A percentile compares a stretch with the other conserved stretches of the same genome.
These are phyloP conservation scores for Lutjanus campechanus DNA, from an alignment of 2,797 vertebrate genomes.

Conservation along the genomic window DNA sequence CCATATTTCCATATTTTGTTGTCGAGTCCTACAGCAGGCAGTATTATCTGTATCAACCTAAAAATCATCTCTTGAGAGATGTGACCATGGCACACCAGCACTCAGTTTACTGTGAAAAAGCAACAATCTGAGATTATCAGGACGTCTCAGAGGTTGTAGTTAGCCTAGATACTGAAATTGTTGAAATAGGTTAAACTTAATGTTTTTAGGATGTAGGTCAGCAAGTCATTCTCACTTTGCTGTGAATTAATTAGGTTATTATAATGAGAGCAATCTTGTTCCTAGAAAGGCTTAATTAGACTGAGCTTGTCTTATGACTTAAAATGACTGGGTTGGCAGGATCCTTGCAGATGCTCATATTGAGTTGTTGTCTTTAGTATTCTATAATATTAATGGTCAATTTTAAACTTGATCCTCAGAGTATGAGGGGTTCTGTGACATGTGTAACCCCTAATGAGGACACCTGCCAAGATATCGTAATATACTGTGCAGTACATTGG, in stretches of 20 bases:
- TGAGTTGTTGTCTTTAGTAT: neutral
- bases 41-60: neutral
- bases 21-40: neutral
- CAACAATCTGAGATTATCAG: neutral
- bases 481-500: neutral
- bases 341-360: neutral
- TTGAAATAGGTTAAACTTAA: neutral
- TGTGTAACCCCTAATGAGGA: neutral
- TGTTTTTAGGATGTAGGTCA: conserved; percentile 9
- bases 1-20: neutral
- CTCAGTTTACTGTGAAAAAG: no score
- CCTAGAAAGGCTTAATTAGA: neutral
- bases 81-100: neutral
- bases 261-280: neutral
- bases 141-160: neutral
- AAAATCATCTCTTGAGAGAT: neutral
- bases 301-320: neutral
- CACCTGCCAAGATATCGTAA: neutral
- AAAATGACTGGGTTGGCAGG: neutral
- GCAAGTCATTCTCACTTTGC: neutral
- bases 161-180: neutral
- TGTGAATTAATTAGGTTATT: neutral
- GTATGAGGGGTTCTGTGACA: neutral
- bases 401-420: neutral
- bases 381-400: neutral